These are phyloP conservation scores for Delia radicum DNA, from an alignment of 1,140 invertebrate species.

Conservation along the genomic window DNA sequence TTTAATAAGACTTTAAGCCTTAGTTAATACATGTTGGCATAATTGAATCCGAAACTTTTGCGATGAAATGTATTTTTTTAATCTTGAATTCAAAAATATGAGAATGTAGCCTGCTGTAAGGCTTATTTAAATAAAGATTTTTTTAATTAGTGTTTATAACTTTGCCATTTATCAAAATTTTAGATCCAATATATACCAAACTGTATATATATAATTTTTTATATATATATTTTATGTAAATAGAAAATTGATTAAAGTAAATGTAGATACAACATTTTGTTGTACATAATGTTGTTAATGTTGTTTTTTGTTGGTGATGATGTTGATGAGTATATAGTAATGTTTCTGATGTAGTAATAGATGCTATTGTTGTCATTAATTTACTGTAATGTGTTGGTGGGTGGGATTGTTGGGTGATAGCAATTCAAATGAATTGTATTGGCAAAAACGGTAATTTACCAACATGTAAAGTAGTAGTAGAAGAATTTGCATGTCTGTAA, in stretches of 20 bases:
- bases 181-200: too few relatives aligned
- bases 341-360: constrained; percentile 9
- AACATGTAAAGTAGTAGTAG: constrained; percentile 41
- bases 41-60: neutral
- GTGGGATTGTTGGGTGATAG: neutral
- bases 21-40: neutral
- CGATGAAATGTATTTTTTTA: neutral
- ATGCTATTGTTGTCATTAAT: neutral
- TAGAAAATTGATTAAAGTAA: neutral
- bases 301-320: neutral
- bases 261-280: neutral
- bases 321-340: constrained; percentile 6
- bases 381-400: neutral
- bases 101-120: neutral
- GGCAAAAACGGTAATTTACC: constrained; percentile 51
- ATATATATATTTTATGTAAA: neutral
- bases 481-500: constrained; percentile 52
- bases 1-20: constrained; percentile 12
- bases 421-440: constrained; percentile 50
- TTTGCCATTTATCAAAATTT: too few relatives aligned
- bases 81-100: neutral
- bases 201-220: neutral
- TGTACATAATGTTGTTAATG: neutral
- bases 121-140: too few relatives aligned
- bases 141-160: too few relatives aligned